Percentiles rank a stretch among this genome's conserved stretches.
These are phyloP conservation scores for Dunckerocampus dactyliophorus DNA, from an alignment of 2,113 vertebrate species.

Conservation along the genomic window DNA sequence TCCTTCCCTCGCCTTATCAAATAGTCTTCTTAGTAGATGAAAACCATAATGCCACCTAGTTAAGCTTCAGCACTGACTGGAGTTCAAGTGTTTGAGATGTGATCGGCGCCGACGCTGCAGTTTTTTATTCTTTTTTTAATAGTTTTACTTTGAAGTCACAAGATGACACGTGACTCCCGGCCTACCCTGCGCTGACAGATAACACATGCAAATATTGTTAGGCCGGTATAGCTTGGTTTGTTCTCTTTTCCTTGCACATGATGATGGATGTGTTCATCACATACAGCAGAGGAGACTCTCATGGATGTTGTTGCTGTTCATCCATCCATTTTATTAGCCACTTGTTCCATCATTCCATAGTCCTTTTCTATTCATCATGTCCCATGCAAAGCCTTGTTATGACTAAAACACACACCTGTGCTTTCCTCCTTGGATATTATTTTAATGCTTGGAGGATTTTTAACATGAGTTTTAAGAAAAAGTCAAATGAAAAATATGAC, in stretches of 20 bases:
- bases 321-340: slow-evolving; percentile 9
- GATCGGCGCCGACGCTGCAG: slow-evolving; percentile 19
- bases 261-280: slow-evolving; percentile 16
- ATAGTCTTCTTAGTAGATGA: not conserved
- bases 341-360: no score
- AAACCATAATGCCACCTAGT: slow-evolving; percentile 1
- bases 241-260: slow-evolving; percentile 1
- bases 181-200: slow-evolving; percentile 12
- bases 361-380: no score
- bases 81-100: slow-evolving; percentile 24
- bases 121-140: slow-evolving; percentile 29
- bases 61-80: slow-evolving; percentile 6
- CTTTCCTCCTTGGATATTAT: no score
- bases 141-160: not conserved
- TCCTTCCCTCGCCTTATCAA: not conserved
- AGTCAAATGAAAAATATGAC: no score
- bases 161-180: not conserved
- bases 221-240: slow-evolving; percentile 30
- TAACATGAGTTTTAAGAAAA: no score
- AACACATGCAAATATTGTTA: slow-evolving; percentile 38
- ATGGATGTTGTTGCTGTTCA: not conserved
- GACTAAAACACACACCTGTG: no score
- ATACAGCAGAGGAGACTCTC: no score
- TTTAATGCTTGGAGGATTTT: no score
- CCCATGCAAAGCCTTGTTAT: no score